These are phyloP conservation scores for Lasioglossum marginatum DNA, from an alignment of 2,888 invertebrate genomes.

Conservation along the genomic window DNA sequence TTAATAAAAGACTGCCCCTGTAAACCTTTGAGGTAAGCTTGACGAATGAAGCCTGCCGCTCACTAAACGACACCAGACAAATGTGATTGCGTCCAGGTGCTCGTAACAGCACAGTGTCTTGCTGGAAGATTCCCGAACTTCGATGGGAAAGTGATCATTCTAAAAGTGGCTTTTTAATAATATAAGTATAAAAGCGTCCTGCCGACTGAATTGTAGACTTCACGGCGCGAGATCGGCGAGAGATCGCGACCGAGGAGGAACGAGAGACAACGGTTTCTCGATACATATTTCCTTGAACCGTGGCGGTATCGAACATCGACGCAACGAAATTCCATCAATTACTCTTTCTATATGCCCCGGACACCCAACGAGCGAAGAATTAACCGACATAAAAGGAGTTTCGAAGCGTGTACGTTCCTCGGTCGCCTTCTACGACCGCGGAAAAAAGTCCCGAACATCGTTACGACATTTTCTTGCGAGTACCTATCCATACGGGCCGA, in stretches of 20 bases:
- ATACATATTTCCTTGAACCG: slow-evolving; percentile 9
- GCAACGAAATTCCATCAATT: slow-evolving; percentile 42
- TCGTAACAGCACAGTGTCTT: not conserved
- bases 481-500: slow-evolving; percentile 54
- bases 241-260: not conserved
- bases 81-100: no score
- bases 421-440: slow-evolving; percentile 50
- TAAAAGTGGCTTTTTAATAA: not conserved
- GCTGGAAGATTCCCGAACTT: not conserved
- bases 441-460: slow-evolving; percentile 63
- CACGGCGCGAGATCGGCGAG: not conserved
- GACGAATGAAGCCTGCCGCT: not conserved
- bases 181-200: not conserved
- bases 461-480: slow-evolving; percentile 67
- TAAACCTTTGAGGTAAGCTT: not conserved
- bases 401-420: slow-evolving; percentile 60
- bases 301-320: not conserved
- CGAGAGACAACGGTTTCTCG: slow-evolving; percentile 9
- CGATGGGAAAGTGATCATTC: not conserved
- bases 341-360: slow-evolving; percentile 29
- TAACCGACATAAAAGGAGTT: slow-evolving; percentile 61
- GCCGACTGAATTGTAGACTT: not conserved
- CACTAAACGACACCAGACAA: not conserved
- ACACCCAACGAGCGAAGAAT: slow-evolving; percentile 43
- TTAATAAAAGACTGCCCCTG: not conserved